phyloP scores from a whole-genome alignment of 2,888 invertebrate species.

The Stenodema calcarata region DNA sequence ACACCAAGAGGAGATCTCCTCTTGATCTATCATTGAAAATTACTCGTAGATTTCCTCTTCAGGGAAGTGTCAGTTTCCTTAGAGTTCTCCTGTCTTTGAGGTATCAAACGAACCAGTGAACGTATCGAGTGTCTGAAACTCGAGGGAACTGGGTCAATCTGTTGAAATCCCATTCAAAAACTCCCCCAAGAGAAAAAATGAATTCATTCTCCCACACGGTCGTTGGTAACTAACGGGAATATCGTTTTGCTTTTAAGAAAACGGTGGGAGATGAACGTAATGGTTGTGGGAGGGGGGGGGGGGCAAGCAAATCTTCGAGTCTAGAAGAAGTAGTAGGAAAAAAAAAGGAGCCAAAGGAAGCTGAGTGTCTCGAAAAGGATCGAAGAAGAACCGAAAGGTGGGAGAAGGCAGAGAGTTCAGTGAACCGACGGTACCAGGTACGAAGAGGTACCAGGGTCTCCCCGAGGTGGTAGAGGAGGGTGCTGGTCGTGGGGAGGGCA shows the following conservation, averaged over 20 bases:
- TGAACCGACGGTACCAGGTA: conserved; percentile 37
- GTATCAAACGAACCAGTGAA: not conserved
- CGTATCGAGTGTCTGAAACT: not conserved
- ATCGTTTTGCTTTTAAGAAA: conserved; percentile 7
- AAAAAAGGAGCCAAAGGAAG: not conserved
- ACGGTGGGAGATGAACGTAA: not conserved
- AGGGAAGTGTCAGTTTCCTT: not conserved
- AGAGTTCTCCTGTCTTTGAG: not conserved
- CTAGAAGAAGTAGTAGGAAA: not conserved
- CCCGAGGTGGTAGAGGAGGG: not conserved
- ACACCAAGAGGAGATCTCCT: too few relatives aligned
- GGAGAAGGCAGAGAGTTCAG: not conserved
- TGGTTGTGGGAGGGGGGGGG: not conserved
- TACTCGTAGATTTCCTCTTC: not conserved
- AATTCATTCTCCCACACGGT: not conserved
- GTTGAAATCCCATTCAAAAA: not conserved
- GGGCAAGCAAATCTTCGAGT: conserved; percentile 10
- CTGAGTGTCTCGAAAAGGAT: not conserved
- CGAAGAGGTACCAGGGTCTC: not conserved
- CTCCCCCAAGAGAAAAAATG: not conserved
- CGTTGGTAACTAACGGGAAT: conserved; percentile 16
- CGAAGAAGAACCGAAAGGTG: not conserved
- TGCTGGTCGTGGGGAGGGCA: not conserved
- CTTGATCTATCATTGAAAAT: too few relatives aligned
- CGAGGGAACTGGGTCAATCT: not conserved